phyloP scores from a whole-genome alignment of 1,140 invertebrate species.

The Drosophila athabasca region DNA sequence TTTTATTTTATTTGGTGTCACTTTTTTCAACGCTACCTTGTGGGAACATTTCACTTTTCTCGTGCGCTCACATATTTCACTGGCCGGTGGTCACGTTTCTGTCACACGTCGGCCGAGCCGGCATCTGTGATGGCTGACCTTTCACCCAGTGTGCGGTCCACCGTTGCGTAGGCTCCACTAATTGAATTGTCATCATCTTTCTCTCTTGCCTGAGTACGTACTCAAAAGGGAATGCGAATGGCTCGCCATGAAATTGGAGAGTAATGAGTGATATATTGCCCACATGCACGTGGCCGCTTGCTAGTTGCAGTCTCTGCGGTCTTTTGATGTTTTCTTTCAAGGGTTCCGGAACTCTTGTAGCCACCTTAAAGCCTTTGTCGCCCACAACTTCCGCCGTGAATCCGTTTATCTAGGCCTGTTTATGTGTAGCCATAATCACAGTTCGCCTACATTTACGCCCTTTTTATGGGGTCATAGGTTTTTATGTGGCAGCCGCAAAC shows the following conservation, averaged over 20 bases:
- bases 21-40: slow-evolving; percentile 22
- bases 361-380: too few relatives aligned
- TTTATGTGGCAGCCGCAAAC: slow-evolving; percentile 22
- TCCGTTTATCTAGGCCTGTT: background rate
- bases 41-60: slow-evolving; percentile 65
- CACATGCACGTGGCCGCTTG: too few relatives aligned
- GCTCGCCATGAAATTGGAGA: too few relatives aligned
- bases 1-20: slow-evolving; percentile 37
- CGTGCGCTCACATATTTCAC: slow-evolving; percentile 28
- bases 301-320: too few relatives aligned
- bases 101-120: slow-evolving; percentile 38
- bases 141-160: slow-evolving; percentile 16
- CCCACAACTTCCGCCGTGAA: too few relatives aligned
- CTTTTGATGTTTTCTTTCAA: too few relatives aligned
- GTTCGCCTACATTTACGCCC: slow-evolving; percentile 12
- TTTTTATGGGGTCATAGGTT: slow-evolving; percentile 43
- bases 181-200: slow-evolving; percentile 44
- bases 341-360: too few relatives aligned
- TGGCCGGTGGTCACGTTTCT: slow-evolving; percentile 41
- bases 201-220: slow-evolving; percentile 4
- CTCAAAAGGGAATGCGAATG: background rate
- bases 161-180: background rate
- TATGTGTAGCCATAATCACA: background rate
- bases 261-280: too few relatives aligned
- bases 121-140: slow-evolving; percentile 22